Conservation (phyloP, 2,797 vertebrate species). For the Sebastes aleutianus region DNA sequence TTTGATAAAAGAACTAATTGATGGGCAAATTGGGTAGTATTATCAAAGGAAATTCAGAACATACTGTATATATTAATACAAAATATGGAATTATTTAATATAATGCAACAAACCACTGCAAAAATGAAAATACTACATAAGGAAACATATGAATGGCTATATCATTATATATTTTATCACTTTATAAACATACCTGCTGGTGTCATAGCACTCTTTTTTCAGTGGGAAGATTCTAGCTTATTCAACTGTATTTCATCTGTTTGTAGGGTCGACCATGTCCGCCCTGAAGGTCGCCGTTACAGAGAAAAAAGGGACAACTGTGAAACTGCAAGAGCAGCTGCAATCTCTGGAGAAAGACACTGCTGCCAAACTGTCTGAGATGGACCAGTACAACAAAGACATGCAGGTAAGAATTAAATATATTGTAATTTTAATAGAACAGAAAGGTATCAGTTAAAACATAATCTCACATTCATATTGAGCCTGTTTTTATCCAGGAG, state of each 20-base stretch:
- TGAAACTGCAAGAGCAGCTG: slow-evolving; percentile 90
- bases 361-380: slow-evolving; percentile 89
- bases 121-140: not conserved
- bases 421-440: not conserved
- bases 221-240: not conserved
- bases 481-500: not conserved
- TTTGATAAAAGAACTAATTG: not conserved
- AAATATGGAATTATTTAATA: not conserved
- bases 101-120: not conserved
- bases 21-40: not conserved
- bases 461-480: not conserved
- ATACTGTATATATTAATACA: not conserved
- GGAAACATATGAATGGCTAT: not conserved
- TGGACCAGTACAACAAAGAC: slow-evolving; percentile 90
- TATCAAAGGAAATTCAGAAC: not conserved
- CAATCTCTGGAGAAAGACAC: slow-evolving; percentile 92
- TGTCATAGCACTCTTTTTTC: not conserved
- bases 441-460: not conserved
- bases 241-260: slow-evolving; percentile 20
- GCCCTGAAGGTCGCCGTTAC: slow-evolving; percentile 81
- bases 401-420: slow-evolving; percentile 84
- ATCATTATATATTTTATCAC: not conserved
- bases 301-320: slow-evolving; percentile 88
- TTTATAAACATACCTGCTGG: not conserved
- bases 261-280: slow-evolving; percentile 77